Evolutionary conservation across 2,113 vertebrate genomes (phyloP), one percentile per base, ranked within the genome.

Genomic region (Cercopithecus mona): DNA sequence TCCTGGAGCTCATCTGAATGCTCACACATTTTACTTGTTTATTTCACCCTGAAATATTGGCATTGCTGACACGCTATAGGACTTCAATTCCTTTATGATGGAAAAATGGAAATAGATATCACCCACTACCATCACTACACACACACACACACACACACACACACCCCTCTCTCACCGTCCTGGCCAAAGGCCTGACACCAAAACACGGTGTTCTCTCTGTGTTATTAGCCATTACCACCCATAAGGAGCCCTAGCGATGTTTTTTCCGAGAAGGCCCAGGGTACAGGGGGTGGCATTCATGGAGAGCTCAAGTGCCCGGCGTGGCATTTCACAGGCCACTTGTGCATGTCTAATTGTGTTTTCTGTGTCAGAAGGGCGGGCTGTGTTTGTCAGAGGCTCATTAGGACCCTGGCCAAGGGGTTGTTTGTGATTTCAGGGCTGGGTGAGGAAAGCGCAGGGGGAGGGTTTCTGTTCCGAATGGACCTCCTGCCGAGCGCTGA

Each of bases 261-360:
- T 1, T n/a, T 27, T 25, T 1, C 73, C 8, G 11, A 85, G 76
- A 79, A 43, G 57, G 4, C 86, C n/a, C 0, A 0, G 82, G 86
- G 43, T 70, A 32, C 52, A 13, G 55, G 38, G 57, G 20, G 8
- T 38, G 68, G 91, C 84, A 96, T 95, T 94, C 79, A 35, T 7
- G 0, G 0, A 0, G 89, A 85, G 64, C 94, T 57, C 88, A 76
- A 66, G 87, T 50, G 80, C 82, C 96, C 0, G 0, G 94, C 95
- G 96, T 75, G 0, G 98, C 59, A 66, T 93, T 96, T 97, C 97
- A 82, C 93, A 75, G 98, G 97, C 98, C 98, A 98, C 68, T 98
- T 98, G 97, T 85, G 97, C 90, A 4, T 95, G 93, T 97, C 97
- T 98, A 95, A 98, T 97, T 97, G 94, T 98, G 97, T 94, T 98